Conservation (phyloP, 2,888 invertebrate genomes). For the Carcina quercana region DNA sequence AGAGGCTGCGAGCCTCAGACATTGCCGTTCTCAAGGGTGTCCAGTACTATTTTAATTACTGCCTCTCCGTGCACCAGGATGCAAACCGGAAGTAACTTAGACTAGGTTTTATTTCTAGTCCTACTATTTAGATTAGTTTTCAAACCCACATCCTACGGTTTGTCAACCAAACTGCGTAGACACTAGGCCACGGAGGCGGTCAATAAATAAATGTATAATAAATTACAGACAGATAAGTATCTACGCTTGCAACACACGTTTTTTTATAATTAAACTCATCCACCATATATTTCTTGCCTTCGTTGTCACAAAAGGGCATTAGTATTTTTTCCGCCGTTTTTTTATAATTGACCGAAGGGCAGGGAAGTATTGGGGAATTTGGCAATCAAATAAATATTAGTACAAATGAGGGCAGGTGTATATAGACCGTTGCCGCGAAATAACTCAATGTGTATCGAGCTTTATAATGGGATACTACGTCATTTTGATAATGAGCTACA, state of each 20-base stretch:
- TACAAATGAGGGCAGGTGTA: constrained; percentile 51
- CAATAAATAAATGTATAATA: too few relatives aligned
- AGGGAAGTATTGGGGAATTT: constrained; percentile 36
- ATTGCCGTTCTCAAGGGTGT: too few relatives aligned
- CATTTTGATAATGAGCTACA: neutral
- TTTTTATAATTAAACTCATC: constrained; percentile 26
- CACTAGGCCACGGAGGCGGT: too few relatives aligned
- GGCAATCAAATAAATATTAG: constrained; percentile 72
- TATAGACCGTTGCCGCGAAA: constrained; percentile 30
- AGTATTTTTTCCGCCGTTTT: constrained; percentile 23
- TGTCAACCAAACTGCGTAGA: too few relatives aligned
- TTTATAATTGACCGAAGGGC: constrained; percentile 26
- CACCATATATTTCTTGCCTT: constrained; percentile 27
- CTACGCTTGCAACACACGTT: constrained; percentile 4
- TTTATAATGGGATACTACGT: constrained; percentile 6
- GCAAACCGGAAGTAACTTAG: too few relatives aligned
- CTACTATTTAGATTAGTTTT: too few relatives aligned
- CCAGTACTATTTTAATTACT: too few relatives aligned
- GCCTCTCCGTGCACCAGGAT: too few relatives aligned
- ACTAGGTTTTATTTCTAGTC: too few relatives aligned
- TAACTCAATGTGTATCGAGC: constrained; percentile 32
- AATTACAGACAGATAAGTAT: constrained; percentile 9
- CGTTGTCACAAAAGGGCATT: constrained; percentile 12
- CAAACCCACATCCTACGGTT: too few relatives aligned
- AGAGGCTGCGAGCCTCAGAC: too few relatives aligned